These are phyloP conservation scores for Subanguina moxae DNA, from an alignment of 1,140 invertebrate genomes.

Conservation along the genomic window DNA sequence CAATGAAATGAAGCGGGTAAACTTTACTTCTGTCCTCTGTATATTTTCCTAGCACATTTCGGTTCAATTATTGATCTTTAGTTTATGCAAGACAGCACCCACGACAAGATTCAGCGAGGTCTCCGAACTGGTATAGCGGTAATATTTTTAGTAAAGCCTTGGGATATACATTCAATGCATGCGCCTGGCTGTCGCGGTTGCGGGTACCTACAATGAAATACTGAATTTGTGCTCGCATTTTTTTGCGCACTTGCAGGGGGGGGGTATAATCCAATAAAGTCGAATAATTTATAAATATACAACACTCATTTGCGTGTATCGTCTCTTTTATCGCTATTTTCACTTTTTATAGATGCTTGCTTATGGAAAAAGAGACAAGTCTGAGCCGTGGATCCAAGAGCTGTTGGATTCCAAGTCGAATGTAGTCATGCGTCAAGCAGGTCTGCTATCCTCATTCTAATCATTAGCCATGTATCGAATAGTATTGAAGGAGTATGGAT, in stretches of 20 bases:
- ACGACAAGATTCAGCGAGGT: constrained; percentile 94
- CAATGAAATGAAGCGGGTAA: constrained; percentile 60
- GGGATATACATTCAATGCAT: no score
- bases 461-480: constrained; percentile 54
- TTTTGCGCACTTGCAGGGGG: no score
- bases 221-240: no score
- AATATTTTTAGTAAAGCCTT: no score
- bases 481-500: constrained; percentile 1
- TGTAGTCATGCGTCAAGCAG: constrained; percentile 79
- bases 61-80: constrained; percentile 43
- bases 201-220: no score
- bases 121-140: constrained; percentile 78
- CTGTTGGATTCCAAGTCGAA: constrained; percentile 78
- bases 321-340: no score
- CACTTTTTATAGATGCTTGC: constrained; percentile 70
- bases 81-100: constrained; percentile 85
- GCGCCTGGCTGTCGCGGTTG: no score
- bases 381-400: constrained; percentile 68
- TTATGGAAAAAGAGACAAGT: constrained; percentile 92
- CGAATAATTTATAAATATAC: no score
- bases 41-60: no score
- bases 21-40: no score
- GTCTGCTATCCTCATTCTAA: constrained; percentile 74
- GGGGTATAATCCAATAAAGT: no score
- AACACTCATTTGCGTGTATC: no score